Evolutionary conservation across 2,888 invertebrate genomes (phyloP).

Genomic region (Aphodius sticticus): DNA sequence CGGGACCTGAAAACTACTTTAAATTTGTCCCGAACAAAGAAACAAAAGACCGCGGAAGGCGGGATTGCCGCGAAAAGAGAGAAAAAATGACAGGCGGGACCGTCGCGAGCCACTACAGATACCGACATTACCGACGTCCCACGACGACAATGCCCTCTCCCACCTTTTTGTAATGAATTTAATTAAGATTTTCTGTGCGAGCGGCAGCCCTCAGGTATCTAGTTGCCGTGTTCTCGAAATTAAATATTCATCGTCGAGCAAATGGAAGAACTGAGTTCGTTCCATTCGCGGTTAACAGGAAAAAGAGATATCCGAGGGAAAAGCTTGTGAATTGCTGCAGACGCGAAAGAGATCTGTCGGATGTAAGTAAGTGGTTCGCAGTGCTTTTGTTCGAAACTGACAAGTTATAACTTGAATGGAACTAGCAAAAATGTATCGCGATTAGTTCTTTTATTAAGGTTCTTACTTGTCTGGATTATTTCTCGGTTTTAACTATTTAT

Average conservation of each 20-base stretch:
- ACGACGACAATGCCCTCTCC: background rate
- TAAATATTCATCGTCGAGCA: background rate
- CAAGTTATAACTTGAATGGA: background rate
- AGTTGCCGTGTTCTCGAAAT: background rate
- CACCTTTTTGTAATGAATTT: background rate
- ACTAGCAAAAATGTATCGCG: no score
- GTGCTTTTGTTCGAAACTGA: background rate
- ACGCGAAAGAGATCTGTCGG: background rate
- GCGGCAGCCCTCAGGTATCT: background rate
- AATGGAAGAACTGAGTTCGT: background rate
- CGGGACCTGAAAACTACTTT: background rate
- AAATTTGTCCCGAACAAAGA: background rate
- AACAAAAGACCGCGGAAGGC: background rate
- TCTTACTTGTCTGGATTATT: no score
- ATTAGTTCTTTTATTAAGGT: no score
- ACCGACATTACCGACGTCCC: background rate
- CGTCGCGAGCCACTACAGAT: background rate
- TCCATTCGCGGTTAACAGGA: background rate
- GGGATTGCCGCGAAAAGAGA: background rate
- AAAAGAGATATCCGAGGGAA: background rate
- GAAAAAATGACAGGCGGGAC: background rate
- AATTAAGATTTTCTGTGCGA: background rate
- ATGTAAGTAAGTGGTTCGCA: background rate
- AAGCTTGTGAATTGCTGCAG: background rate
- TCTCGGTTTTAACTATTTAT: no score